Conservation (phyloP, 1,140 invertebrate species). For the Cyrtorhinus lividipennis region DNA sequence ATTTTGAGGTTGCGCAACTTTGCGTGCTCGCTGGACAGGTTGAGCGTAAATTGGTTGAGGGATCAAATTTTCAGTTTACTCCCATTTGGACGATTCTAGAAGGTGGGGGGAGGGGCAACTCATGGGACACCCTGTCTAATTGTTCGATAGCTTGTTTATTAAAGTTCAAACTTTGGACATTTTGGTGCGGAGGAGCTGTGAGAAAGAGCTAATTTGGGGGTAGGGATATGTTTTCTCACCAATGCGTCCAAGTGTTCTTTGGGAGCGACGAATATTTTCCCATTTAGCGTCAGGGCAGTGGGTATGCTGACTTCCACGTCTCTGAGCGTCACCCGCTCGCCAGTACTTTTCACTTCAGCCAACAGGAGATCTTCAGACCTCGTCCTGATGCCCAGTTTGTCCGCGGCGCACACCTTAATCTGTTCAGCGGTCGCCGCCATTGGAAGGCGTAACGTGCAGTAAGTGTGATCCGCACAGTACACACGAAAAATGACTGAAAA, state of each 20-base stretch:
- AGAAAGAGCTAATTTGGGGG: no score
- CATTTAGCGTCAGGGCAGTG: slow-evolving; percentile 61
- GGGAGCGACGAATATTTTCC: slow-evolving; percentile 60
- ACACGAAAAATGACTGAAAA: slow-evolving; percentile 69
- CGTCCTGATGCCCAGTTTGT: slow-evolving; percentile 53
- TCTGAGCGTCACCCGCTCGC: slow-evolving; percentile 54
- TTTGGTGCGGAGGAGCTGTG: no score
- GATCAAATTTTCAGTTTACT: no score
- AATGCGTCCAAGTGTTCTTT: slow-evolving; percentile 70
- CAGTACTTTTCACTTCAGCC: slow-evolving; percentile 69
- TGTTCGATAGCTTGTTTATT: no score
- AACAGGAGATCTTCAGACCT: slow-evolving; percentile 50
- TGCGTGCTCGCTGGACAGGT: no score
- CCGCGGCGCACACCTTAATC: slow-evolving; percentile 56
- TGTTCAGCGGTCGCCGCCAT: slow-evolving; percentile 56
- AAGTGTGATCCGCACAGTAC: slow-evolving; percentile 74
- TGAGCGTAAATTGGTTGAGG: no score
- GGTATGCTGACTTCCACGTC: slow-evolving; percentile 64
- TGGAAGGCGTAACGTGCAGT: slow-evolving; percentile 60
- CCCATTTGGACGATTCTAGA: no score
- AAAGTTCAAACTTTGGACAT: no score
- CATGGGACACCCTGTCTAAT: no score
- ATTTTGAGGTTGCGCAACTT: no score
- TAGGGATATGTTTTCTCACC: no score
- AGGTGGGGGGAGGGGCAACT: no score